Conservation (phyloP, 2,113 vertebrate species). For the Bos indicus region DNA sequence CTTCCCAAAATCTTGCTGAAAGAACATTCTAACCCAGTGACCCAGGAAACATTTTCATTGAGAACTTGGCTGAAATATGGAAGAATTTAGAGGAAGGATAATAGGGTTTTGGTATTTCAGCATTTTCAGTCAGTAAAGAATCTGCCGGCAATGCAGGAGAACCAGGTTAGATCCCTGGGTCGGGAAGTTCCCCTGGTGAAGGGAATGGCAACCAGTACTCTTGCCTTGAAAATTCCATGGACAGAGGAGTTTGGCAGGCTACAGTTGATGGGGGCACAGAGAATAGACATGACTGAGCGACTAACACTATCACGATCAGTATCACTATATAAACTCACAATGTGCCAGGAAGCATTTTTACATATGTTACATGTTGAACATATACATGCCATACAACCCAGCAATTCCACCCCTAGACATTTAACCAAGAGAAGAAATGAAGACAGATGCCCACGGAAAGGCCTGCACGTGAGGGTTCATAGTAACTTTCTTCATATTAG, state of each 20-base stretch:
- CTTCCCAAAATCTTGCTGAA: not conserved
- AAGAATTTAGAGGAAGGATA: not conserved
- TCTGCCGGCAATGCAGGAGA: not conserved
- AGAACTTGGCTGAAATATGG: not conserved
- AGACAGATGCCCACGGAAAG: not conserved
- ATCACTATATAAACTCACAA: not conserved
- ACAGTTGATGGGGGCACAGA: not conserved
- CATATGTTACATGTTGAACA: not conserved
- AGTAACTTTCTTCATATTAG: not conserved
- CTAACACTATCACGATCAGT: not conserved
- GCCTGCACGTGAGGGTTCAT: not conserved
- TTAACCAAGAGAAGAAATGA: not conserved
- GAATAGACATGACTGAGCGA: not conserved
- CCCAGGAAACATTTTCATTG: not conserved
- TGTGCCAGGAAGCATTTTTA: not conserved
- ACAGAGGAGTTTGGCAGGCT: not conserved
- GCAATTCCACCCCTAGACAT: not conserved
- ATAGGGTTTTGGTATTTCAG: not conserved
- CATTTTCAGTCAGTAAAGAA: not conserved
- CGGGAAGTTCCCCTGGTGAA: not conserved
- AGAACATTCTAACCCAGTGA: not conserved
- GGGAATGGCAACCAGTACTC: not conserved
- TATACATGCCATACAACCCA: not conserved
- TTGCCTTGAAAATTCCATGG: not conserved
- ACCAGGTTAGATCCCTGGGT: not conserved